Evolutionary conservation across 1,140 invertebrate genomes (phyloP).

Genomic region (Holcopasites calliopsidis): DNA sequence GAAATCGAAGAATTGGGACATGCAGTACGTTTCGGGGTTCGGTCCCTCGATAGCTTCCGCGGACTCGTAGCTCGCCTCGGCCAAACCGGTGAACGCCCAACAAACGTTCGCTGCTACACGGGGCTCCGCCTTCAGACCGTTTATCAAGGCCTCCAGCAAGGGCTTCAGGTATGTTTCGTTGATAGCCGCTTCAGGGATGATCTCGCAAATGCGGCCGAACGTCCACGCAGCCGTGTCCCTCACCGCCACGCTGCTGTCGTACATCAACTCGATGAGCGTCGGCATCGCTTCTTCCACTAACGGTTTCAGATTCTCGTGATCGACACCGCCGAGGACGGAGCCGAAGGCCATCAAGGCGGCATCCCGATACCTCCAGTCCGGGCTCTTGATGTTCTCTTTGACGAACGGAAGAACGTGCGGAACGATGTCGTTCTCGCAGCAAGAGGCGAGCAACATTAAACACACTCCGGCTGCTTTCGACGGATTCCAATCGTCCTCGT

Average conservation of each 20-base stretch:
- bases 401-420: constrained; percentile 98
- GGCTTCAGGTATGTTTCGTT: constrained; percentile 92
- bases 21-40: constrained; percentile 95
- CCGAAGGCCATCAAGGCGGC: constrained; percentile 99
- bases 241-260: constrained; percentile 95
- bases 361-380: constrained; percentile 97
- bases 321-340: constrained; percentile 96
- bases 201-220: constrained; percentile 97
- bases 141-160: constrained; percentile 93
- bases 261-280: constrained; percentile 95
- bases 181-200: constrained; percentile 97
- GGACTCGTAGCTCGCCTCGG: constrained; percentile 96
- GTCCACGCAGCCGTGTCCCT: constrained; percentile 99
- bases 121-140: constrained; percentile 94
- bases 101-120: constrained; percentile 99
- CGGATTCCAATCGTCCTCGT: constrained; percentile 99
- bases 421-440: constrained; percentile 99
- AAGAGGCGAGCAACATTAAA: constrained; percentile 97
- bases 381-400: constrained; percentile 94
- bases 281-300: constrained; percentile 98
- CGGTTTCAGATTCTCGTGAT: constrained; percentile 91
- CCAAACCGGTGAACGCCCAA: constrained; percentile 99
- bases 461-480: constrained; percentile 99
- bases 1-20: constrained; percentile 96
- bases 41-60: constrained; percentile 84